Base-by-base conservation (phyloP, 2,888 invertebrate genomes). In the Pollenia griseotomentosa region DNA sequence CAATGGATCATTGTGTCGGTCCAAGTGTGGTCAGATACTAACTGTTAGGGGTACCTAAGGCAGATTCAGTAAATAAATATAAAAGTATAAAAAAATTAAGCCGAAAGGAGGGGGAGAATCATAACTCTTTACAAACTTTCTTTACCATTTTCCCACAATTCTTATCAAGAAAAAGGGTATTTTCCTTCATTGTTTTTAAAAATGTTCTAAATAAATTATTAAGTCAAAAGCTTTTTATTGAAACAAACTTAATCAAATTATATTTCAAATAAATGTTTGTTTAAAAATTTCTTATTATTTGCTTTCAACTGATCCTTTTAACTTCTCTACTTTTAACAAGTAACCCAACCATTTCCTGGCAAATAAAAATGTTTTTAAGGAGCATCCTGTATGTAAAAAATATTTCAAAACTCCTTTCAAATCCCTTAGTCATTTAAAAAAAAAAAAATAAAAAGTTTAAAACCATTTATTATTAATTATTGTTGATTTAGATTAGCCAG, bases 391-490 rank as follows among this genome's bases (percentile, higher is more conserved):
- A 16, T 79, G 48, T 70, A 16, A 11, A 16, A 59, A 19, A 51
- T 19, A 14, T 14, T 55, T 44, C 8, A 7, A 53, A 44, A 53
- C 77, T 57, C 23, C 48, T 12, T 19, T 8, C 23, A n/a, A 57
- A 14, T 79, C 23, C 44, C 44, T 11, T 33, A 68, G 12, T 19
- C 2, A 33, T 40, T 23, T 16, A 9, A 5, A n/a, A 4, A 8
- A 48, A n/a, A 11, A n/a, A 10, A 40, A 19, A 59, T 48, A 23
- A 40, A 65, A 74, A 84, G 57, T 83, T 78, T 77, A 23, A 77
- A 68, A 57, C n/a, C 70, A 78, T 84, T 84, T 84, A 79, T 84
- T 84, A 79, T 84, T 84, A 79, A 79, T 84, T 74, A 84, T 84
- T 74, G 61, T 79, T 71, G 78, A 78, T 53, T 81, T 84, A 82